Evolutionary conservation across 2,888 invertebrate genomes (phyloP).

Genomic region (Drosophila paranaensis): DNA sequence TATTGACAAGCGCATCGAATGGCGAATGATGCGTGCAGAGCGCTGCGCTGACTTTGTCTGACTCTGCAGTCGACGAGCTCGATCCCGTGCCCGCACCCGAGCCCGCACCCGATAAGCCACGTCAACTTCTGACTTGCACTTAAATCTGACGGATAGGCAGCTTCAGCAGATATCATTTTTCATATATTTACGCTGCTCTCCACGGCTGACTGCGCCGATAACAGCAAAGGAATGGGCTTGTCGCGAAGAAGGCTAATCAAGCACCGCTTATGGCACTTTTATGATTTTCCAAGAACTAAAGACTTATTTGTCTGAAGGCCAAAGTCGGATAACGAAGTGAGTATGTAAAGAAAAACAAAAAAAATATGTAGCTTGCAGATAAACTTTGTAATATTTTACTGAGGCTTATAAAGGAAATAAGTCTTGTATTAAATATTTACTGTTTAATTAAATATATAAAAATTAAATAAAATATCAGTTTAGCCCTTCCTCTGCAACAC

Average conservation of each 20-base stretch:
- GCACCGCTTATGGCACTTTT: not conserved
- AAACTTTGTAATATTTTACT: too few relatives aligned
- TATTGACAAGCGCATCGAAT: conserved; percentile 56
- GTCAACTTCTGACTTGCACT: conserved; percentile 53
- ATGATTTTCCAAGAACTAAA: conserved; percentile 3
- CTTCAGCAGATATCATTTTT: conserved; percentile 13
- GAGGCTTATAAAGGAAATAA: too few relatives aligned
- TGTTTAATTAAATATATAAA: too few relatives aligned
- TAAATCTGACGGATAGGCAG: conserved; percentile 32
- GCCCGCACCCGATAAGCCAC: conserved; percentile 36
- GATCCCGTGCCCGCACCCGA: too few relatives aligned
- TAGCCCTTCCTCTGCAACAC: too few relatives aligned
- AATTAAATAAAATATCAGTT: too few relatives aligned
- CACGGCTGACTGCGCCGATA: conserved; percentile 16
- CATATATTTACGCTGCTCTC: conserved; percentile 20
- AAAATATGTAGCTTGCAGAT: too few relatives aligned
- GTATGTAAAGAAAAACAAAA: too few relatives aligned
- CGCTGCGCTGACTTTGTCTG: conserved; percentile 21
- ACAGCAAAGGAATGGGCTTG: not conserved
- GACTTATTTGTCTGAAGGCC: too few relatives aligned
- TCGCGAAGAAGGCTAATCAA: not conserved
- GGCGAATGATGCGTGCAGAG: conserved; percentile 38
- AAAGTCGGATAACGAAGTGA: not conserved
- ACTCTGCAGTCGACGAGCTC: conserved; percentile 1
- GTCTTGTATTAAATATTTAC: too few relatives aligned